Evolutionary conservation across 2,888 invertebrate species (phyloP), one percentile per base, ranked within the genome.

Genomic region (Callyntrura guangdongensis): DNA sequence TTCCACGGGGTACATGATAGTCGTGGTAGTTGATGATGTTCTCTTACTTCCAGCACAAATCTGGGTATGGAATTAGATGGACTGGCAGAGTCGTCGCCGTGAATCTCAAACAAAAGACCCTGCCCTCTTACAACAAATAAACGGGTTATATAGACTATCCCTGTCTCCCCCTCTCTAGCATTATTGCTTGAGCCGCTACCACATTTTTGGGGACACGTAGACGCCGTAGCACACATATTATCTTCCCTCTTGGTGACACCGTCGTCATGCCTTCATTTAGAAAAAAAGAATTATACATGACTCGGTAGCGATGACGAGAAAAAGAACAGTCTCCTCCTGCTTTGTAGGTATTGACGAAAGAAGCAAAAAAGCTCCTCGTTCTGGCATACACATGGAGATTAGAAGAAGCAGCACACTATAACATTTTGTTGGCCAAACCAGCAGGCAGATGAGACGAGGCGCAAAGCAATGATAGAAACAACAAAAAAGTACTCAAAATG

Each of bases 391-490:
- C 14, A 9, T 5, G 27, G 67, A 36, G n/a, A 67, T 36, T 72
- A 72, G n/a, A 27, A 69, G n/a, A n/a, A n/a, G n/a, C n/a, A n/a
- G 47, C 49, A 14, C 25, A 67, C 6, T 47, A 77, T 9, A 77
- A 77, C 77, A 36, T 36, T 77, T 77, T 77, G 77, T 77, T 74
- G 74, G 74, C 17, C 20, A 53, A 49, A 3, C 14, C 47, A n/a
- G 72, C 20, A 17, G 53, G 49, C 49, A 77, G 77, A 25, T 53
- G 36, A 59, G 47, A 0, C 17, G 69, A 69, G 69, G 47, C 45
- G 74, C 77, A 77, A 17, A 25, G 69, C 81, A 87, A 87, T 87
- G 87, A 81, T 45, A 81, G 81, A 81, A 88, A 88, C 88, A 83
- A 82, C 69, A 85, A 69, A 88, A 83, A 81, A 49, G 69, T 77